These are phyloP conservation scores for Aleadryas rufinucha DNA, from an alignment of 2,113 vertebrate species.

Conservation along the genomic window DNA sequence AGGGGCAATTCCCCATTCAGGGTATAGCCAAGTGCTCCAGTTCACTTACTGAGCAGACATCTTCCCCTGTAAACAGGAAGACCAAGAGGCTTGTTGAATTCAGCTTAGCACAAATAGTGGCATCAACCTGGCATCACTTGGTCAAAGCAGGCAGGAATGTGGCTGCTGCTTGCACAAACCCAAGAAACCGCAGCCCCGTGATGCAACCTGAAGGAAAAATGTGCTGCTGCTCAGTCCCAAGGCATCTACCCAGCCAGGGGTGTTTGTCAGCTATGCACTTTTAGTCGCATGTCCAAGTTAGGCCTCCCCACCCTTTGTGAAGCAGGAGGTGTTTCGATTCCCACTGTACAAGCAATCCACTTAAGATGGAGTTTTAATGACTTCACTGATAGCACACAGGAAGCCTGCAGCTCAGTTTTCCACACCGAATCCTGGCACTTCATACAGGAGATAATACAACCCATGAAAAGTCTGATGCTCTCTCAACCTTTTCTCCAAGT, in stretches of 20 bases:
- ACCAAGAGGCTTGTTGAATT: neutral
- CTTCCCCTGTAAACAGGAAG: neutral
- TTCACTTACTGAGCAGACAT: rapidly evolving
- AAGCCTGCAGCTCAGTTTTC: neutral
- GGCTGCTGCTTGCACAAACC: neutral
- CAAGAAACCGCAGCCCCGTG: rapidly evolving
- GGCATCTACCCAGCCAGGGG: neutral
- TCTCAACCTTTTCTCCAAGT: neutral
- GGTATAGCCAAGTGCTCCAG: neutral
- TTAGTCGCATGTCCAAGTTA: neutral
- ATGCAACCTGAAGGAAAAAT: neutral
- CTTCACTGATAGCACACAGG: neutral
- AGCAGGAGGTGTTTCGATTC: neutral
- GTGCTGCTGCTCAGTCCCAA: neutral
- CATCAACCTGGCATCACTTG: neutral
- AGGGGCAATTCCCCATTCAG: neutral
- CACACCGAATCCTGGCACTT: rapidly evolving
- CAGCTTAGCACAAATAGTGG: neutral
- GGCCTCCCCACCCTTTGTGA: neutral
- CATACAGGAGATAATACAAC: neutral
- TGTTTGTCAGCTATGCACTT: neutral
- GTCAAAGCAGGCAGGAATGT: neutral
- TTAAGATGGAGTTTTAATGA: neutral
- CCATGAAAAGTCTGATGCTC: neutral
- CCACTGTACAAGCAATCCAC: neutral